A percentile compares a stretch with the other conserved stretches of the same genome.
Evolutionary conservation across 2,888 invertebrate species (phyloP).

Genomic region (Anagyrus pseudococci): DNA sequence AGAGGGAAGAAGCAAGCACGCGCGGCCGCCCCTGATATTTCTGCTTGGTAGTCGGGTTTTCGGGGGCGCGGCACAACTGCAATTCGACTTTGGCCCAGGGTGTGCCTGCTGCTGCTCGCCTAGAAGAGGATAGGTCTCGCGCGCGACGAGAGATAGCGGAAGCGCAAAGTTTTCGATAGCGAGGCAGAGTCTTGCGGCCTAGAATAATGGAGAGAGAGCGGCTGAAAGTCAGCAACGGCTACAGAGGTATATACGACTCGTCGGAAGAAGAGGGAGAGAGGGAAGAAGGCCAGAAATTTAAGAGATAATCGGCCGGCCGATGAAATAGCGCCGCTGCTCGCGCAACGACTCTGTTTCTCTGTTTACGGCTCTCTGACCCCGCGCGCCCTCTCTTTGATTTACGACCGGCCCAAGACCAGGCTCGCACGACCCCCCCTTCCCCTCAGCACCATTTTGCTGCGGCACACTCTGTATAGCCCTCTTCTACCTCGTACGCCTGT

Average conservation of each 20-base stretch:
- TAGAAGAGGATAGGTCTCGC: neutral
- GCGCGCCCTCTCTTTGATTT: too few relatives aligned
- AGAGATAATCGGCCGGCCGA: conserved; percentile 29
- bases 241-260: neutral
- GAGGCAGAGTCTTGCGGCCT: neutral
- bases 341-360: conserved; percentile 23
- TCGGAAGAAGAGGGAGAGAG: conserved; percentile 5
- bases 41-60: conserved; percentile 37
- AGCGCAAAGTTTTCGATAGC: conserved; percentile 25
- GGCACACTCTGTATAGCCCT: too few relatives aligned
- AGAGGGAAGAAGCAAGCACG: conserved; percentile 29
- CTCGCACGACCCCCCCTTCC: too few relatives aligned
- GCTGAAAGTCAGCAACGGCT: too few relatives aligned
- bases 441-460: too few relatives aligned
- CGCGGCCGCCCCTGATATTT: conserved; percentile 31
- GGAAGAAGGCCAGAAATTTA: conserved; percentile 24
- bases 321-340: conserved; percentile 13
- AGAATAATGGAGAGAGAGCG: conserved; percentile 1
- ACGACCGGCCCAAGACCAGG: neutral
- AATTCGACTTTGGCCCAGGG: conserved; percentile 30
- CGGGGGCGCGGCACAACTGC: conserved; percentile 25
- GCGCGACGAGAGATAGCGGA: conserved; percentile 26
- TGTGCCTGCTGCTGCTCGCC: too few relatives aligned
- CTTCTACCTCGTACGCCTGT: too few relatives aligned
- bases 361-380: conserved; percentile 17